A percentile compares a stretch with the other conserved stretches of the same genome.
phyloP scores from a whole-genome alignment of 2,113 vertebrate genomes.

The Pleuronectes platessa region DNA sequence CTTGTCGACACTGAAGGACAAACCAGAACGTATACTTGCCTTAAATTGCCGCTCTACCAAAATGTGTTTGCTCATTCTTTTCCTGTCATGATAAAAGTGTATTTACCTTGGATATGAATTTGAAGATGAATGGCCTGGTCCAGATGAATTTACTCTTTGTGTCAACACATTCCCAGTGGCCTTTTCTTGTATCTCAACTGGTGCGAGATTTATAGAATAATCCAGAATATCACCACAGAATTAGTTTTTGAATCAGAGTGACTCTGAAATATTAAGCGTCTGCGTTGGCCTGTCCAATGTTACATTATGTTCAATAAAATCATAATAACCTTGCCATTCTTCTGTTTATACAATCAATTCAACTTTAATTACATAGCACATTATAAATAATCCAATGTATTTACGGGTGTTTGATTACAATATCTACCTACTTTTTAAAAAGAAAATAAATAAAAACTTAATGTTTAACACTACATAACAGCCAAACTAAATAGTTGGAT shows the following conservation, averaged over 20 bases:
- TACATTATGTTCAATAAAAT: conserved; percentile 72
- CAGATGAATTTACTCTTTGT: conserved; percentile 14
- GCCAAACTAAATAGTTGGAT: too few relatives aligned
- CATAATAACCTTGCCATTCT: background rate
- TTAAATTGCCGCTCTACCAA: conserved; percentile 70
- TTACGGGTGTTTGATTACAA: too few relatives aligned
- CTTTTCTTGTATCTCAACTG: conserved; percentile 51
- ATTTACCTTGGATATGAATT: conserved; percentile 11
- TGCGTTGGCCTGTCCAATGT: conserved; percentile 30
- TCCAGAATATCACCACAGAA: background rate
- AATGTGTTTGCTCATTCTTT: conserved; percentile 22
- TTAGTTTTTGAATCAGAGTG: conserved; percentile 7
- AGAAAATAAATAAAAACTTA: too few relatives aligned
- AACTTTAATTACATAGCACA: too few relatives aligned
- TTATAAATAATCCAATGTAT: too few relatives aligned
- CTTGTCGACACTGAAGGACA: conserved; percentile 64
- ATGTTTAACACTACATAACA: too few relatives aligned
- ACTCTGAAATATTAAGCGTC: conserved; percentile 29
- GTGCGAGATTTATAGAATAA: conserved; percentile 29
- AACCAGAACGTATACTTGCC: conserved; percentile 68
- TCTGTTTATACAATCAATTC: background rate
- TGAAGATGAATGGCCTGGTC: conserved; percentile 9
- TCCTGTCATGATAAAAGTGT: background rate
- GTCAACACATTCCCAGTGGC: conserved; percentile 53
- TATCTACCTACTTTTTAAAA: too few relatives aligned